Conservation (phyloP, 2,113 vertebrate species). For the Amia ocellicauda region DNA sequence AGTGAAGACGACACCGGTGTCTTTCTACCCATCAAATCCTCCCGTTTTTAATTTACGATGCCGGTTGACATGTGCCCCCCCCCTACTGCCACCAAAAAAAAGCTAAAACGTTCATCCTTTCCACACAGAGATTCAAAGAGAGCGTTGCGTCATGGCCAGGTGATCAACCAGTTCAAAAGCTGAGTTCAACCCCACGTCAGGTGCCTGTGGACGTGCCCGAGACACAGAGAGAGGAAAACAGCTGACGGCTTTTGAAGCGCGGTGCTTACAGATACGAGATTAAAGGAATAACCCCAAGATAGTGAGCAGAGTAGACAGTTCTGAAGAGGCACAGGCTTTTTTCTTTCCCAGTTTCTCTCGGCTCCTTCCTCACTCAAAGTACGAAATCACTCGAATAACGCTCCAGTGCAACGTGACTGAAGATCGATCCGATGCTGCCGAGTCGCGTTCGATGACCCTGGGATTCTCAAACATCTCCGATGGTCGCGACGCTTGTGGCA, state of each 20-base stretch:
- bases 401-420: too few species aligned
- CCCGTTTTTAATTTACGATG: neutral
- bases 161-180: neutral
- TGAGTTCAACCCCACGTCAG: neutral
- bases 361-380: neutral
- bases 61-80: too few species aligned
- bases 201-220: neutral
- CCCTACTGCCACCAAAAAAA: too few species aligned
- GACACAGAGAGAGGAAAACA: too few species aligned
- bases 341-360: neutral
- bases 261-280: neutral
- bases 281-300: slow-evolving; percentile 1
- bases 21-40: neutral
- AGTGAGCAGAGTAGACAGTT: neutral
- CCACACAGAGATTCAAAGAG: neutral
- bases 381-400: too few species aligned
- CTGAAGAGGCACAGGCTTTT: too few species aligned
- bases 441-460: too few species aligned
- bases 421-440: too few species aligned
- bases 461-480: too few species aligned
- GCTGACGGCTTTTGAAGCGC: slow-evolving; percentile 3
- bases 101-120: too few species aligned
- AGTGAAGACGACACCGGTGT: too few species aligned
- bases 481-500: too few species aligned
- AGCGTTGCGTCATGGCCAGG: slow-evolving; percentile 5